phyloP scores from a whole-genome alignment of 1,140 invertebrate species.

The Mercenaria mercenaria region DNA sequence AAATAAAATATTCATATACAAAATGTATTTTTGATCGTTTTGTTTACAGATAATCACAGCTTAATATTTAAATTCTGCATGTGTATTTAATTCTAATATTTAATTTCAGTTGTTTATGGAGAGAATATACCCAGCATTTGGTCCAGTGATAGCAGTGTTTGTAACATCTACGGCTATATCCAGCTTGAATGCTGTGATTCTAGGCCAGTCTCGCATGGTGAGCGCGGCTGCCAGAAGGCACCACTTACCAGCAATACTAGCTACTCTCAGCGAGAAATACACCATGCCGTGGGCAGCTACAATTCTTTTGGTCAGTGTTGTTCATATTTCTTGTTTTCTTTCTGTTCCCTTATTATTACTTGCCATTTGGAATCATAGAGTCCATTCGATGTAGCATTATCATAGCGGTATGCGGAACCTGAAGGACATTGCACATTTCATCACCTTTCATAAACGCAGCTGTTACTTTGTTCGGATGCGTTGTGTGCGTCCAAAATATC shows the following conservation, averaged over 20 bases:
- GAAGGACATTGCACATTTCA: too few species aligned
- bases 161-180: conserved; percentile 70
- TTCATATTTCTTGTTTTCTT: not conserved
- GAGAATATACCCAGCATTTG: conserved; percentile 64
- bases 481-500: too few species aligned
- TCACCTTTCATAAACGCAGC: too few species aligned
- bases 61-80: too few species aligned
- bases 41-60: too few species aligned
- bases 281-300: conserved; percentile 96
- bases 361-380: too few species aligned
- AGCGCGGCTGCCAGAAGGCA: conserved; percentile 98
- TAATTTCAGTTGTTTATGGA: conserved; percentile 68
- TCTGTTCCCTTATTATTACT: too few species aligned
- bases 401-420: too few species aligned
- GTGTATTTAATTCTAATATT: not conserved
- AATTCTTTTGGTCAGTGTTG: conserved; percentile 90
- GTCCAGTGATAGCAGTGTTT: conserved; percentile 66
- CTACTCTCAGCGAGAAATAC: conserved; percentile 95
- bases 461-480: too few species aligned
- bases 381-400: too few species aligned
- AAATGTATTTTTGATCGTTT: too few species aligned
- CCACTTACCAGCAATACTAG: conserved; percentile 97
- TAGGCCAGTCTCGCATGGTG: conserved; percentile 90
- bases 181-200: conserved; percentile 68
- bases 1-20: too few species aligned